These are phyloP conservation scores for Scleropages formosus DNA, from an alignment of 2,797 vertebrate species.

Conservation along the genomic window DNA sequence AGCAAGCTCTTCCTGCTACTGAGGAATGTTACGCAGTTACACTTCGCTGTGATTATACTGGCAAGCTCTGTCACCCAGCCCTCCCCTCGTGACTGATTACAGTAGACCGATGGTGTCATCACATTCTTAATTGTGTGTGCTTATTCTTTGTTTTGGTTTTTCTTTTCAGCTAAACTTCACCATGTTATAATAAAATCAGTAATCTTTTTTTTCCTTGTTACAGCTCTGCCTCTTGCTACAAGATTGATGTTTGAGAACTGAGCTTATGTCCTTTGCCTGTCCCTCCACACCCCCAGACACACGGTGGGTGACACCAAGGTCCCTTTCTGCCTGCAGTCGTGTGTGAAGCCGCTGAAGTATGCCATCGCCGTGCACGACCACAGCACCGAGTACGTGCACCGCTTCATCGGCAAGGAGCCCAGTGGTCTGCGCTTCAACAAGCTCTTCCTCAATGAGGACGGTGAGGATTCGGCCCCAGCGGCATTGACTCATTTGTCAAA, in stretches of 20 bases:
- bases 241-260: neutral
- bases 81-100: too few species aligned
- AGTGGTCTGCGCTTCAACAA: slow-evolving; percentile 97
- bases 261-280: neutral
- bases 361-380: slow-evolving; percentile 94
- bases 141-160: too few species aligned
- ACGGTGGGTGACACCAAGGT: slow-evolving; percentile 96
- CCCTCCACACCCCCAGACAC: slow-evolving; percentile 71
- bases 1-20: too few species aligned
- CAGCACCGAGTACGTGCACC: slow-evolving; percentile 94
- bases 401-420: slow-evolving; percentile 96
- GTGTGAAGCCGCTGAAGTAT: slow-evolving; percentile 96
- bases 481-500: neutral
- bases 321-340: slow-evolving; percentile 96
- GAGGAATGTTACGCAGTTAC: too few species aligned
- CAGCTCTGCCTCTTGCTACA: neutral
- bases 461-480: slow-evolving; percentile 63
- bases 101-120: too few species aligned
- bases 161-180: too few species aligned
- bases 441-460: slow-evolving; percentile 95
- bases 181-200: too few species aligned
- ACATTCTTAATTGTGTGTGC: too few species aligned
- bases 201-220: too few species aligned
- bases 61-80: too few species aligned
- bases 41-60: too few species aligned